Percentiles rank a stretch among this genome's conserved stretches.
Conservation (phyloP, 2,888 invertebrate species). For the Cheilosia vernalis region DNA sequence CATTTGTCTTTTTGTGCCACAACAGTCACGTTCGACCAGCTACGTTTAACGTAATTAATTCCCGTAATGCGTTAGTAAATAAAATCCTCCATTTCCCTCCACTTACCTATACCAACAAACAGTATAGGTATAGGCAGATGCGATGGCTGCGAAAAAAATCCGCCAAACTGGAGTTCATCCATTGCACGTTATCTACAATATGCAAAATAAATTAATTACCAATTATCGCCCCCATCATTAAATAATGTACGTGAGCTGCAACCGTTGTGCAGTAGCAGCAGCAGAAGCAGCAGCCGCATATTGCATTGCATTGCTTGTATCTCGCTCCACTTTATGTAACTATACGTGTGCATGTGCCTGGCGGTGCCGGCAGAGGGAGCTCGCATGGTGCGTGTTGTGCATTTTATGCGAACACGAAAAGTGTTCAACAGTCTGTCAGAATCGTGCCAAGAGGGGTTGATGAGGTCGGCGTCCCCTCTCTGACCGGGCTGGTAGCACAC, state of each 20-base stretch:
- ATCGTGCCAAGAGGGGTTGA: constrained; percentile 73
- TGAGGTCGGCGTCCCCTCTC: constrained; percentile 64
- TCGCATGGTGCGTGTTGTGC: constrained; percentile 72
- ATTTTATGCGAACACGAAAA: constrained; percentile 76
- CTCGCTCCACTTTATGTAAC: constrained; percentile 56
- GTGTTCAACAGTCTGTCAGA: constrained; percentile 75
- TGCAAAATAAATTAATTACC: constrained; percentile 83
- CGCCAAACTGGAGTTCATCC: constrained; percentile 73
- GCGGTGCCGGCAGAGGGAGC: constrained; percentile 68
- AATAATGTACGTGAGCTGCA: constrained; percentile 75
- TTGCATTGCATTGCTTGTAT: constrained; percentile 57
- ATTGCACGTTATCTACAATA: constrained; percentile 77
- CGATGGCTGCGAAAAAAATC: constrained; percentile 31
- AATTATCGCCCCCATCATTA: constrained; percentile 80
- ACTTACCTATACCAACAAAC: constrained; percentile 20
- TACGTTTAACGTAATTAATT: constrained; percentile 74
- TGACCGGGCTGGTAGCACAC: constrained; percentile 60
- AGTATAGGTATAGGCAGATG: constrained; percentile 17
- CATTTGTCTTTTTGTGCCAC: constrained; percentile 55
- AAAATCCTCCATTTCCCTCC: constrained; percentile 50
- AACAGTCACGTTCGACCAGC: constrained; percentile 63
- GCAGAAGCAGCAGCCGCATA: constrained; percentile 36
- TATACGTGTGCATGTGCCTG: constrained; percentile 45
- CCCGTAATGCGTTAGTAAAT: constrained; percentile 74
- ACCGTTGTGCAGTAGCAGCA: constrained; percentile 53